Evolutionary conservation across 2,797 vertebrate species (phyloP).

Genomic region (Manis pentadactyla): DNA sequence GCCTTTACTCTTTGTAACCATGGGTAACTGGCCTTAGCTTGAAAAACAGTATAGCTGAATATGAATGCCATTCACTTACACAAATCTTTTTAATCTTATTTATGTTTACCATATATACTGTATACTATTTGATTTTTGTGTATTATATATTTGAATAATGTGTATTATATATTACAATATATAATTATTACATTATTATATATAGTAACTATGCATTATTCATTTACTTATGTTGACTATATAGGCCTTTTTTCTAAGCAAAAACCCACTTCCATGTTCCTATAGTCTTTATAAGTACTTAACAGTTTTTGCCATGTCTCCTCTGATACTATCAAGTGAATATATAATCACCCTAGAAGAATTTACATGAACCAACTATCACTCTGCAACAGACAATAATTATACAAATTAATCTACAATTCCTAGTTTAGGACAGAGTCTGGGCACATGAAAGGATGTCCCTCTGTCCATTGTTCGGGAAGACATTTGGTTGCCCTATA

Average conservation of each 20-base stretch:
- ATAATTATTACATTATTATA: not conserved
- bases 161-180: not conserved
- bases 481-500: not conserved
- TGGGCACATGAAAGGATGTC: not conserved
- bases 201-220: not conserved
- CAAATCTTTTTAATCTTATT: slow-evolving; percentile 8
- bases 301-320: not conserved
- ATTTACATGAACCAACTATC: not conserved
- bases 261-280: not conserved
- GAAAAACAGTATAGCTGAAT: not conserved
- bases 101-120: not conserved
- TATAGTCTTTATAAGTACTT: slow-evolving; percentile 17
- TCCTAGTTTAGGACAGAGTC: not conserved
- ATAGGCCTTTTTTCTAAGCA: not conserved
- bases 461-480: not conserved
- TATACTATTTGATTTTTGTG: not conserved
- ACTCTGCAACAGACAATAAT: not conserved
- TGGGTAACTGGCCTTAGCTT: not conserved
- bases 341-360: not conserved
- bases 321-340: slow-evolving; percentile 16
- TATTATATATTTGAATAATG: not conserved
- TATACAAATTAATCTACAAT: not conserved
- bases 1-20: not conserved
- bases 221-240: not conserved
- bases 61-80: not conserved